Conservation (phyloP, 1,140 invertebrate genomes). For the Coelopa frigida region DNA sequence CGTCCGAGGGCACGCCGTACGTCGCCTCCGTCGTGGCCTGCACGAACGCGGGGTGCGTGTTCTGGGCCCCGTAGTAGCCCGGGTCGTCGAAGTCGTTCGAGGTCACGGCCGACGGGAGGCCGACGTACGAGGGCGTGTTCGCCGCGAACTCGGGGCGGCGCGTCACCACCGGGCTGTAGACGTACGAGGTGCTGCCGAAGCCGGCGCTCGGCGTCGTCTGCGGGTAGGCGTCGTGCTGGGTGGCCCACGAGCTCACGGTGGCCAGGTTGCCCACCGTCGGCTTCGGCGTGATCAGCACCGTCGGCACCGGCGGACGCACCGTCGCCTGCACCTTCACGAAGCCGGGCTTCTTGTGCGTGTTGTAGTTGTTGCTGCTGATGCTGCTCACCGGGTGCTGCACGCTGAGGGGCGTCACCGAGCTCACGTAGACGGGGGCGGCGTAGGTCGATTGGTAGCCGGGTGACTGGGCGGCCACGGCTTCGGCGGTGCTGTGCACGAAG, state of each 20-base stretch:
- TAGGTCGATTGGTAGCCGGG: constrained; percentile 27
- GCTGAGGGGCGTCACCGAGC: constrained; percentile 1
- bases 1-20: constrained; percentile 29
- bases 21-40: constrained; percentile 29
- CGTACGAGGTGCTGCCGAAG: constrained; percentile 48
- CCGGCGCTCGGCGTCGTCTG: constrained; percentile 24
- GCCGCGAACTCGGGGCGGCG: constrained; percentile 25
- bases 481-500: constrained; percentile 36
- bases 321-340: constrained; percentile 34
- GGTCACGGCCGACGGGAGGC: constrained; percentile 15
- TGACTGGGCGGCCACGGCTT: constrained; percentile 32
- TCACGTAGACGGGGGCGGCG: constrained; percentile 10
- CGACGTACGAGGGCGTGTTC: constrained; percentile 12
- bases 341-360: constrained; percentile 27
- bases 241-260: constrained; percentile 16
- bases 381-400: constrained; percentile 28
- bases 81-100: constrained; percentile 43
- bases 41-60: constrained; percentile 21
- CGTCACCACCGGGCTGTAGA: constrained; percentile 46
- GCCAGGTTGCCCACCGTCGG: constrained; percentile 45
- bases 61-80: constrained; percentile 35
- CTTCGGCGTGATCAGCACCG: constrained; percentile 55
- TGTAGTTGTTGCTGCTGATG: constrained; percentile 21
- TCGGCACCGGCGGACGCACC: constrained; percentile 48
- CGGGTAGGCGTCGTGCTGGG: constrained; percentile 13